Evolutionary conservation across 64 coral and sea anemone genomes (phyloP).

Genomic region (Dendrophyllia cribrosa): DNA sequence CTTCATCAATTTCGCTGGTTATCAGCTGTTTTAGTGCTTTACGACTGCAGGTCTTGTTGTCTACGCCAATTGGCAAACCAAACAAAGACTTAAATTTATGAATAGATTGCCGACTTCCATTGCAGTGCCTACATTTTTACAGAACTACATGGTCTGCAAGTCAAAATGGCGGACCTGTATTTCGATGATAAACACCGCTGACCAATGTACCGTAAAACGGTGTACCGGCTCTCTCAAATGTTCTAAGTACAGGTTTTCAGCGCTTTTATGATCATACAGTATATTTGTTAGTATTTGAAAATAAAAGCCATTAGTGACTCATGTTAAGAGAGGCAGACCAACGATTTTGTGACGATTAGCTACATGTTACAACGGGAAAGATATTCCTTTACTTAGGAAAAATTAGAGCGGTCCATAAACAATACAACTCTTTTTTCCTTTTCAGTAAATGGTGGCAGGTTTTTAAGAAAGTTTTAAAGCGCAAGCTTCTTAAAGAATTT

Average conservation of each 20-base stretch:
- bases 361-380: no score
- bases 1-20: conserved; percentile 47
- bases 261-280: not conserved
- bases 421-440: no score
- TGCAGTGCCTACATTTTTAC: not conserved
- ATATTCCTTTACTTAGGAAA: no score
- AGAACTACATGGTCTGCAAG: conserved; percentile 62
- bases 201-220: not conserved
- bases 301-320: no score
- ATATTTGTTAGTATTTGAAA: no score
- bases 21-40: conserved; percentile 65
- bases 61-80: conserved; percentile 65
- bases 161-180: conserved; percentile 76
- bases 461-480: no score
- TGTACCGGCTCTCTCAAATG: not conserved
- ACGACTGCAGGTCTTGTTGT: conserved; percentile 30
- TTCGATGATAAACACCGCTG: not conserved
- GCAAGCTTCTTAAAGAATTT: no score
- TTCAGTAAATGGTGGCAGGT: no score
- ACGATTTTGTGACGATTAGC: no score
- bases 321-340: no score
- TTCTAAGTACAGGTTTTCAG: not conserved
- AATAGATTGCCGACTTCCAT: not conserved
- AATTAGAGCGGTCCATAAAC: no score
- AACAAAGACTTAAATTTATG: conserved; percentile 64